A percentile compares a stretch with the other conserved stretches of the same genome.
Conservation (phyloP, 1,140 invertebrate species). For the Paralvinella palmiformis region DNA sequence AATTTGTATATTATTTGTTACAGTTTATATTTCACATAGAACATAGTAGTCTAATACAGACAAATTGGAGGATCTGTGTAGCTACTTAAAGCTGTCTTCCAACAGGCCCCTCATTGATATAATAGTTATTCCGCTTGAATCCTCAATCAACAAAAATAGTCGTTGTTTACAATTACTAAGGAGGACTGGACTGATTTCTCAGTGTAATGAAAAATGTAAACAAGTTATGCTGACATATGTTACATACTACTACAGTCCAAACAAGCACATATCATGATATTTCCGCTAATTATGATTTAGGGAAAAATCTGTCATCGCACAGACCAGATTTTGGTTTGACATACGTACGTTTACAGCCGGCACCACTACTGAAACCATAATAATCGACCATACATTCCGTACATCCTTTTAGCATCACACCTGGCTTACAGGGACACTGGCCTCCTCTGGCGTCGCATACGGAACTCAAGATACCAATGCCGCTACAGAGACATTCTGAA, state of each 20-base stretch:
- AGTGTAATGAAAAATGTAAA: neutral
- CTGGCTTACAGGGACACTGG: conserved; percentile 47
- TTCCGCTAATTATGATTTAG: no score
- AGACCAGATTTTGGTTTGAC: no score
- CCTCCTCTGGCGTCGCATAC: conserved; percentile 70
- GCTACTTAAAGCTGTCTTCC: no score
- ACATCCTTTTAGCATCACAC: conserved; percentile 45
- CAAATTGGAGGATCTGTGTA: no score
- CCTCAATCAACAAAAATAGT: no score
- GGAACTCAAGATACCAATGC: conserved; percentile 3
- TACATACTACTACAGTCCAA: neutral
- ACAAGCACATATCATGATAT: neutral
- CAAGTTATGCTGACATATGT: neutral
- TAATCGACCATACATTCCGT: conserved; percentile 61
- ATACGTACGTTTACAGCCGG: conserved; percentile 50
- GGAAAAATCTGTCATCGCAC: no score
- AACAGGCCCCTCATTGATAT: no score
- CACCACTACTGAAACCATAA: conserved; percentile 72
- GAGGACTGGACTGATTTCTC: neutral
- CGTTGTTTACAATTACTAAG: neutral
- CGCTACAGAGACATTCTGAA: conserved; percentile 17
- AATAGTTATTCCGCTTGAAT: no score
- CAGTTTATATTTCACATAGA: no score
- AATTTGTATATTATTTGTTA: no score
- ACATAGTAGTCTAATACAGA: no score